Base-by-base conservation (phyloP, 2,113 vertebrate genomes). In the Cavia porcellus region DNA sequence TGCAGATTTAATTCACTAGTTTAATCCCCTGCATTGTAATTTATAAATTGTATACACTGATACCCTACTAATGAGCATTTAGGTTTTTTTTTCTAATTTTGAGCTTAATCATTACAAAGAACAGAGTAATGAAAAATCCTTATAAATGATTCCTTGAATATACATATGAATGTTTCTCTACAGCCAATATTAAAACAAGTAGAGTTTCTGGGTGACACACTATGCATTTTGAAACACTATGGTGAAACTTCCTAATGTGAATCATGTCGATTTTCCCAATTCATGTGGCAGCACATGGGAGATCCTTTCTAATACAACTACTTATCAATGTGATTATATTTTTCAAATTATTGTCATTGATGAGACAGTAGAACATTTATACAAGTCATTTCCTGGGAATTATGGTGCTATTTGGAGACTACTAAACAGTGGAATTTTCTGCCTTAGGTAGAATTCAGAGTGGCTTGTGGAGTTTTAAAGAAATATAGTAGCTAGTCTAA, bases 321-420 rank as follows among this genome's bases (percentile, higher is more conserved):
- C 30, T 84, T 94, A 80, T 66, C 28, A 74, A n/a, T 75, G 47
- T 57, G 42, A 86, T 96, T 66, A 45, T 89, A 83, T 50, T 82
- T n/a, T 0, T 24, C 82, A 52, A 81, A 86, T 92, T 96, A 22
- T 93, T 89, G 79, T 64, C 35, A 96, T 50, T 1, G 0, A 89
- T 57, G 59, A 86, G 6, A 80, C 24, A 89, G 64, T 92, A 89
- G 92, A 89, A 79, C n/a, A 92, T 70, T 57, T 89, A 52, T 86
- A 72, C 50, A 94, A 83, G 57, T 90, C 20, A 94, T 94, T 96
- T 94, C 88, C 91, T 94, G 66, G 30, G 5, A 17, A 97, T 96
- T 96, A 80, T 95, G 47, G 20, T 94, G 3, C 80, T 74, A 75
- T 70, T 72, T 84, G 75, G 86, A 92, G 90, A 95, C 50, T 75